These are phyloP conservation scores for Xiphophorus birchmanni DNA, from an alignment of 2,797 vertebrate genomes.

Conservation along the genomic window DNA sequence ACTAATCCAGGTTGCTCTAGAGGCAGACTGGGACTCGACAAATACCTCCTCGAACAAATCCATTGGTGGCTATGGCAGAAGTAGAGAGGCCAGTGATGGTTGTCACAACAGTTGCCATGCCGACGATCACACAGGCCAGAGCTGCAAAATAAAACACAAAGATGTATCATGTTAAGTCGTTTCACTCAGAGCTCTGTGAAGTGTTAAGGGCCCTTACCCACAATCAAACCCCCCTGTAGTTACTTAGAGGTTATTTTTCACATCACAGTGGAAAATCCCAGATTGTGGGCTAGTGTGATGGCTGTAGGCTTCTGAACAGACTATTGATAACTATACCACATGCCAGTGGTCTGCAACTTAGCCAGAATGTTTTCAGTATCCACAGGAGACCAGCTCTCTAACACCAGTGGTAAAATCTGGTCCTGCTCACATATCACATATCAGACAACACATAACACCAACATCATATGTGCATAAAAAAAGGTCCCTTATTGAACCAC, in stretches of 20 bases:
- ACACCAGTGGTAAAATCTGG: not conserved
- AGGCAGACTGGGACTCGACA: not conserved
- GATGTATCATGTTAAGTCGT: not conserved
- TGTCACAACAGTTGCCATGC: constrained; percentile 95
- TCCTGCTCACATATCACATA: not conserved
- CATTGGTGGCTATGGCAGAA: constrained; percentile 97
- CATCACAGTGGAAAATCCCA: constrained; percentile 48
- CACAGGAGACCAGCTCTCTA: not conserved
- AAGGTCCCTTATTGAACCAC: not conserved
- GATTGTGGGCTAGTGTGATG: not conserved
- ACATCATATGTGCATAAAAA: not conserved
- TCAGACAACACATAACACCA: not conserved
- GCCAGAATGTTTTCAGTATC: not conserved
- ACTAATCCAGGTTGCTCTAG: not conserved
- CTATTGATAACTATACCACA: not conserved
- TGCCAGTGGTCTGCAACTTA: not conserved
- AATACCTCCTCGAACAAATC: constrained; percentile 98
- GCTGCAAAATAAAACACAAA: constrained; percentile 74
- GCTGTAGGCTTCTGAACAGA: not conserved
- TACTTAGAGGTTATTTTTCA: constrained; percentile 63
- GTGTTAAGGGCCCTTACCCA: constrained; percentile 27
- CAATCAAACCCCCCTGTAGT: constrained; percentile 34
- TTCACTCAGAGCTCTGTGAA: constrained; percentile 31
- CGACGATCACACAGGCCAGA: constrained; percentile 88
- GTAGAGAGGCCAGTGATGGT: constrained; percentile 97